Base-by-base conservation (phyloP, 2,888 invertebrate genomes). In the Spodoptera littoralis region DNA sequence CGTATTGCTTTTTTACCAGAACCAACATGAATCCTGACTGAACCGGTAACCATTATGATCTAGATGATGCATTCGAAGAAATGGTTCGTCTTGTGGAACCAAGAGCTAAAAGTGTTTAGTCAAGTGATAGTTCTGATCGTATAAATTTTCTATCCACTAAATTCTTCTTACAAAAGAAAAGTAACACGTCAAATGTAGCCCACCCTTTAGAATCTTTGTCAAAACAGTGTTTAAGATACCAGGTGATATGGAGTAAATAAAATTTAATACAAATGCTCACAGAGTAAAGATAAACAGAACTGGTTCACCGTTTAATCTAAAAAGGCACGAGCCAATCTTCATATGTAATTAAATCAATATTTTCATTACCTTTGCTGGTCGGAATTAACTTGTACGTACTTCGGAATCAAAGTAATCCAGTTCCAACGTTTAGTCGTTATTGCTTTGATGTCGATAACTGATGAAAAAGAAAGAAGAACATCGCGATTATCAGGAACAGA, bases 331-430 rank as follows among this genome's bases (percentile, higher is more conserved):
- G 76, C 57, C 65, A 62, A 65, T 52, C 53, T 48, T 56, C 54
- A 52, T 65, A 66, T 36, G 6, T 36, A 36, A 62, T 60, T 49
- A 65, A 62, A 76, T 67, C 52, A 64, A 79, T 74, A 62, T 60
- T 52, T 65, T 63, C 58, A 70, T 69, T 60, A 30, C 56, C 43
- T n/a, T 36, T 49, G 56, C 55, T 55, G 53, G 65, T 77, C 71
- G 55, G 60, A 78, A 82, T 84, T 76, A 76, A 82, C 76, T 70
- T 78, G 72, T 81, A 63, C 68, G 71, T 46, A 60, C 24, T 45
- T 81, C 79, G 69, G 9, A 36, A 36, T 6, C 30, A 30, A 64
- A 62, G 68, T 79, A 82, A 83, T 81, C 81, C 77, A 80, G 80
- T 81, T 83, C 65, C 24, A 46, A 65, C 65, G 68, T 60, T 62